phyloP scores from a whole-genome alignment of 64 coral and sea anemone genomes.

The Hydrozoanthus tunicans region DNA sequence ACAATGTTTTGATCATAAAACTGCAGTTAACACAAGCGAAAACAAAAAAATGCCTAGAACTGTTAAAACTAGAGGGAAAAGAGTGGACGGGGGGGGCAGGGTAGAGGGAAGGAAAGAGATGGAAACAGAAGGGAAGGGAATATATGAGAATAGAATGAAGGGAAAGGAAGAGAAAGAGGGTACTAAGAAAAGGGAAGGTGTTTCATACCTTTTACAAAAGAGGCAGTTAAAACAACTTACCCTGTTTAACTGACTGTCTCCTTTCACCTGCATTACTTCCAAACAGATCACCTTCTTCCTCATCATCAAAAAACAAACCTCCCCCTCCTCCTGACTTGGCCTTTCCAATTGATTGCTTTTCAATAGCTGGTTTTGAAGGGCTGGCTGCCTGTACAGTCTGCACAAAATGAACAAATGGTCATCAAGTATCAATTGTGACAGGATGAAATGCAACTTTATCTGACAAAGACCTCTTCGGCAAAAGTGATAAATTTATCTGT shows the following conservation, averaged over 20 bases:
- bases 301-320: conserved; percentile 88
- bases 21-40: no score
- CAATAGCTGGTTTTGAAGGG: background rate
- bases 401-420: background rate
- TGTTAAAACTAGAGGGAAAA: no score
- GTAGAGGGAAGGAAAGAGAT: background rate
- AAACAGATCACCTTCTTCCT: conserved; percentile 80
- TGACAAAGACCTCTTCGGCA: no score
- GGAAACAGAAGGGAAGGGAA: background rate
- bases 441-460: no score
- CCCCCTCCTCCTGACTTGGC: conserved; percentile 48
- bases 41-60: no score
- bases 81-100: no score
- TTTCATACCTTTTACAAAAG: background rate
- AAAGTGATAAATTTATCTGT: no score
- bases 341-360: conserved; percentile 11
- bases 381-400: background rate
- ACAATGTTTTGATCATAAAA: no score
- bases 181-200: background rate
- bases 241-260: conserved; percentile 32
- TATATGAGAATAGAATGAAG: background rate
- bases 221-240: background rate
- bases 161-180: background rate
- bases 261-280: conserved; percentile 18
- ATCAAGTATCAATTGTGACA: background rate